Evolutionary conservation across 2,797 vertebrate genomes (phyloP).

Genomic region (Coregonus sp.): DNA sequence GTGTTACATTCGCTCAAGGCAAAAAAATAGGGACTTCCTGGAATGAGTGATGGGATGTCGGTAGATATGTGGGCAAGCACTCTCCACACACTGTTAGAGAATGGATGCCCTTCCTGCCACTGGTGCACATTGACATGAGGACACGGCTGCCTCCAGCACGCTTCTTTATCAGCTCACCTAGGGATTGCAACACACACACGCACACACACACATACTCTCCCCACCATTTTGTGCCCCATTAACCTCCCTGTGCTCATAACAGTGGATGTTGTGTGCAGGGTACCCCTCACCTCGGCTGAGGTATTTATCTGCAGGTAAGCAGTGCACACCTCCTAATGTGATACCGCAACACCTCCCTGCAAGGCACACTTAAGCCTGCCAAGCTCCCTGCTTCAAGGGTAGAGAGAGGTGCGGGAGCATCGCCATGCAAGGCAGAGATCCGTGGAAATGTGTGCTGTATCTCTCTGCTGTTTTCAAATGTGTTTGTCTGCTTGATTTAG

Average conservation of each 20-base stretch:
- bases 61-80: constrained; percentile 36
- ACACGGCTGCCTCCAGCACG: constrained; percentile 41
- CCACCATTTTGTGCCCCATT: constrained; percentile 17
- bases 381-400: background rate
- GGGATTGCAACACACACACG: constrained; percentile 4
- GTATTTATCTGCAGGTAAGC: constrained; percentile 32
- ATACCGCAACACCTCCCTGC: background rate
- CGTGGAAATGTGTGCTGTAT: background rate
- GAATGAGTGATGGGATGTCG: constrained; percentile 52
- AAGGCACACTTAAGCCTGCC: background rate
- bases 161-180: constrained; percentile 52
- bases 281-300: constrained; percentile 4
- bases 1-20: constrained; percentile 51
- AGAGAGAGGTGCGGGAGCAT: background rate
- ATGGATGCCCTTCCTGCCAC: constrained; percentile 22
- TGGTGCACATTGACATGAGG: constrained; percentile 50
- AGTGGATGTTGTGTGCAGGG: background rate
- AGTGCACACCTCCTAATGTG: background rate
- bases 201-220: constrained; percentile 7
- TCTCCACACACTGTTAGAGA: constrained; percentile 28
- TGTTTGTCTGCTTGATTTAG: constrained; percentile 2
- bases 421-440: constrained; percentile 17
- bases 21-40: constrained; percentile 32
- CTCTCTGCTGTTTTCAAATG: constrained; percentile 15
- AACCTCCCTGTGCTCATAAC: background rate